These are phyloP conservation scores for Loxodonta africana DNA, from an alignment of 2,113 vertebrate genomes.

Conservation along the genomic window DNA sequence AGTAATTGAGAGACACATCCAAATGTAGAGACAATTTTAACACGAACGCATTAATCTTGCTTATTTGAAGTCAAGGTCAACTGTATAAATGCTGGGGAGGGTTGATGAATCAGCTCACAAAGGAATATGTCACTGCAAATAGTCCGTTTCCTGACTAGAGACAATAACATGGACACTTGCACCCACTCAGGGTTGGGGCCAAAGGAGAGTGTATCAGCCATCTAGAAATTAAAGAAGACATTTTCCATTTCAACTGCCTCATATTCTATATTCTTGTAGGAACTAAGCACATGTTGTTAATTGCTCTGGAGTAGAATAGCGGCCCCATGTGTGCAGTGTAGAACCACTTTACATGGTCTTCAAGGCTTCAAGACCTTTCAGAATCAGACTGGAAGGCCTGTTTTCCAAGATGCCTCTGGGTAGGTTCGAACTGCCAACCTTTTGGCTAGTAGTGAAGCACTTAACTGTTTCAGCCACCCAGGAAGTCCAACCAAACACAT, in stretches of 20 bases:
- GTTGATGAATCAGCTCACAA: neutral
- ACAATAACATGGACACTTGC: neutral
- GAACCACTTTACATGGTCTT: neutral
- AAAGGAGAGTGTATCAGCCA: neutral
- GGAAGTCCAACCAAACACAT: neutral
- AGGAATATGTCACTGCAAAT: neutral
- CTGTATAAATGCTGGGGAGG: neutral
- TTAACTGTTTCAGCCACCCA: neutral
- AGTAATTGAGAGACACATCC: neutral
- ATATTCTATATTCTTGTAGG: neutral
- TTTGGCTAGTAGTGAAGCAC: neutral
- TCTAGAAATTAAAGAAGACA: neutral
- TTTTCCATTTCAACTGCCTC: neutral
- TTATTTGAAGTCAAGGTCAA: slow-evolving; percentile 37
- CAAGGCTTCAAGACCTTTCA: neutral
- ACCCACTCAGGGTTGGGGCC: neutral
- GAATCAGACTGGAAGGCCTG: neutral
- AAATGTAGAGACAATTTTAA: neutral
- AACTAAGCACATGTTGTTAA: neutral
- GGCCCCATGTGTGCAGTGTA: neutral
- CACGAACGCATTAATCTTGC: neutral
- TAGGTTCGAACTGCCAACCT: neutral
- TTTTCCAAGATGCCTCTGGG: neutral
- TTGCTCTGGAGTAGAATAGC: neutral
- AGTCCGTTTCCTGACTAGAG: neutral